Conservation (phyloP, 2,113 vertebrate species). For the Indicator indicator region DNA sequence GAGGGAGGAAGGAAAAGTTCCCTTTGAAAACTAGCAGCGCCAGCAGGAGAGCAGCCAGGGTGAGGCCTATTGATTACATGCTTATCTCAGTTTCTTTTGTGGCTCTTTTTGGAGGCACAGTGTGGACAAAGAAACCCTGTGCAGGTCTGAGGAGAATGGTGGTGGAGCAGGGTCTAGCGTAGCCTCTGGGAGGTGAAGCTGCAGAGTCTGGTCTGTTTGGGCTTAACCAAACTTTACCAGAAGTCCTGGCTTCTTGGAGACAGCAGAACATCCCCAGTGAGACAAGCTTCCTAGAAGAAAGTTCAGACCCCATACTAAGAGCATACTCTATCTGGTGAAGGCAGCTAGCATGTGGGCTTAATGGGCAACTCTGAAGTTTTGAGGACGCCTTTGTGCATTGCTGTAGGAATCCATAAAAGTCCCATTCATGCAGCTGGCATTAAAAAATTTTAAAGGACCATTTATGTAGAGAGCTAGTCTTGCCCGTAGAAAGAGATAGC, state of each 20-base stretch:
- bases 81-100: neutral
- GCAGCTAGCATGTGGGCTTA: neutral
- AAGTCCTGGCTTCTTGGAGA: neutral
- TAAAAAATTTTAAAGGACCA: neutral
- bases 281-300: neutral
- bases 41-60: conserved; percentile 5
- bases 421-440: conserved; percentile 26
- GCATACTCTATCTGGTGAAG: neutral
- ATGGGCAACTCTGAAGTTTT: neutral
- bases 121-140: neutral
- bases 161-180: neutral
- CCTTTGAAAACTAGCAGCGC: conserved; percentile 26
- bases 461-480: conserved; percentile 1
- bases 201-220: neutral
- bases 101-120: neutral
- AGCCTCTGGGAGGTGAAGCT: neutral
- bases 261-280: neutral
- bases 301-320: neutral
- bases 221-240: neutral
- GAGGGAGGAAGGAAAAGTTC: conserved; percentile 28
- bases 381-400: conserved; percentile 22
- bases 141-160: neutral
- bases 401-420: conserved; percentile 21
- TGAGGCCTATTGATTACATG: conserved; percentile 38
- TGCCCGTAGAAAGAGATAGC: neutral